Evolutionary conservation across 1,140 invertebrate genomes (phyloP), one percentile per base, ranked within the genome.

Genomic region (Zaprionus ghesquierei): DNA sequence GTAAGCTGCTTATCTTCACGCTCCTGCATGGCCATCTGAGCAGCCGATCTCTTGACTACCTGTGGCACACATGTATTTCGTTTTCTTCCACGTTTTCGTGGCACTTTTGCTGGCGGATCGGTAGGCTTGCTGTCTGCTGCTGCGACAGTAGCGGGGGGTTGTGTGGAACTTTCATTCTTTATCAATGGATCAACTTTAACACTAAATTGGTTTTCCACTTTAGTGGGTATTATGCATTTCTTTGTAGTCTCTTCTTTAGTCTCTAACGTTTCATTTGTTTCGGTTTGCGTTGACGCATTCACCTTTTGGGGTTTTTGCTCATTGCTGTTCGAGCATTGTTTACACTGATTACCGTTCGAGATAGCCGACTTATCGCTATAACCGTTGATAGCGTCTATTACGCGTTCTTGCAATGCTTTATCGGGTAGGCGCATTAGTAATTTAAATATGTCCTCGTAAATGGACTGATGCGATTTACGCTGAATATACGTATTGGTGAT

Each of bases 321-420:
- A 12, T 60, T 75, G 51, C 54, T 70, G 46, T 62, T 72, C 4
- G 50, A 69, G 23, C 84, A 87, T 20, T 69, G 65, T 64, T 69
- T 87, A 51, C 68, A 65, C 50, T 71, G 72, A 70, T 77, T 63
- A 22, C 60, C 49, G 59, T 46, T 70, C 2, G 38, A 50, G 54
- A 73, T 80, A 81, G 51, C 4, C 10, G 35, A 49, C 65, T 81
- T 85, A 85, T 85, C 81, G 41, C 22, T 62, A 5, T 25, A 27
- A 1, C 74, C 81, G 62, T 91, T 91, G 23, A 91, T 91, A 23
- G 89, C 89, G 50, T 82, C 79, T 38, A 90, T 76, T 53, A 90
- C 85, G 41, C 90, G 77, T 50, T 89, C 50, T 33, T 82, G 81
- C n/a, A 91, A 56, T 10, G 75, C 77, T 60, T 90, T 89, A 61